Conservation (phyloP, 1,140 invertebrate species). For the Caenorhabditis briggsae region DNA sequence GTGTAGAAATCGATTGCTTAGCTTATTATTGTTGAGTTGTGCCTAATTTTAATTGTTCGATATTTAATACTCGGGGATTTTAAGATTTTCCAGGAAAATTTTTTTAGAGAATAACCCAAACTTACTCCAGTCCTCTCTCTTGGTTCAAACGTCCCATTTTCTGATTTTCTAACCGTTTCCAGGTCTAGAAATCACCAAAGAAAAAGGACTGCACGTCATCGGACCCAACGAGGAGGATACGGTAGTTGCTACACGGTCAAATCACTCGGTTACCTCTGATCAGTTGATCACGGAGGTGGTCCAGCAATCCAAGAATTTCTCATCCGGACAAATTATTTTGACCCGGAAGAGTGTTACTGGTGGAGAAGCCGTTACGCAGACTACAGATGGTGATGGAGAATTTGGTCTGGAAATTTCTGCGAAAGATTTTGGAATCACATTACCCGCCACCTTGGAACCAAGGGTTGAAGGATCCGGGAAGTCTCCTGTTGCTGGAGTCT, state of each 20-base stretch:
- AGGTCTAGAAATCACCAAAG: constrained; percentile 51
- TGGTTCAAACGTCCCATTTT: constrained; percentile 1
- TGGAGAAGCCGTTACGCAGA: constrained; percentile 26
- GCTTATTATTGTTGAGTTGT: no score
- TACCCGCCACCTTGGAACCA: background rate
- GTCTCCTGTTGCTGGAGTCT: background rate
- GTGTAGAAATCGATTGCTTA: no score
- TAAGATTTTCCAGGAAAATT: no score
- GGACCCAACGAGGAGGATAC: constrained; percentile 35
- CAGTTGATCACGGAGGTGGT: constrained; percentile 13
- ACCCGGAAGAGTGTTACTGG: background rate
- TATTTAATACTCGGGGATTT: no score
- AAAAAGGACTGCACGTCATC: constrained; percentile 26
- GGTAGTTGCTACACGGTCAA: constrained; percentile 10
- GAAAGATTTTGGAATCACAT: background rate
- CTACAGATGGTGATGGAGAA: background rate
- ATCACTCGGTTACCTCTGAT: constrained; percentile 32
- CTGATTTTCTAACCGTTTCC: constrained; percentile 24
- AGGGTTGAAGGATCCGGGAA: constrained; percentile 21
- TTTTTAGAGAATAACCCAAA: no score
- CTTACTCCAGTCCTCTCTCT: background rate
- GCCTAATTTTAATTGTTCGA: no score
- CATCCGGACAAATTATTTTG: constrained; percentile 14
- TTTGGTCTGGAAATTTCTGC: constrained; percentile 23
- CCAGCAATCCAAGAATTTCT: constrained; percentile 41